Conservation (phyloP, 2,113 vertebrate species). For the Embiotoca jacksoni region DNA sequence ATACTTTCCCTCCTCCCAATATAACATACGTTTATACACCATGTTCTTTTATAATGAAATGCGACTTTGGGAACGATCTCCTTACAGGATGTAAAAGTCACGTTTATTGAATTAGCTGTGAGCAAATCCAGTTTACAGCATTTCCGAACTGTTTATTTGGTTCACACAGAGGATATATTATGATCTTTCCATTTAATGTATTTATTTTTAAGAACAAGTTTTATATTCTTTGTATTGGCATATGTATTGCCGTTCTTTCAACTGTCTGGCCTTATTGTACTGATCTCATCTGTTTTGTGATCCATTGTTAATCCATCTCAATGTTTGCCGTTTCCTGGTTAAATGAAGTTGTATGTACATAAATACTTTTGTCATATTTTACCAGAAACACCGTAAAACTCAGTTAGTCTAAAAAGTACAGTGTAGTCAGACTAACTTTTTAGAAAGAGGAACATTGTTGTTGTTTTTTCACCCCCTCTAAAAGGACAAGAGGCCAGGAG, state of each 20-base stretch:
- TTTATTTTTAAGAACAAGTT: neutral
- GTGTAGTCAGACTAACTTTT: neutral
- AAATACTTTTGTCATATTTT: neutral
- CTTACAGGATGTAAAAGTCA: fast-evolving
- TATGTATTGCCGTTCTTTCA: fast-evolving
- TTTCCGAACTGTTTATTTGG: neutral
- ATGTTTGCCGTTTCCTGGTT: neutral
- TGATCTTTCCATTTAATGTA: neutral
- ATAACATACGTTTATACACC: neutral
- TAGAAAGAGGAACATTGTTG: neutral
- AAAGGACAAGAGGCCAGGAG: neutral
- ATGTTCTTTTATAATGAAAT: neutral
- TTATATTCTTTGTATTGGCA: neutral
- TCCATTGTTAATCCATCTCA: neutral
- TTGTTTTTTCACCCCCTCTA: neutral
- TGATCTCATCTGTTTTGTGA: no score
- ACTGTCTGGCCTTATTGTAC: neutral
- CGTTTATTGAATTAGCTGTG: neutral
- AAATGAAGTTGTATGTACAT: neutral
- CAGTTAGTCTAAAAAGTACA: neutral
- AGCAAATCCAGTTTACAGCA: neutral
- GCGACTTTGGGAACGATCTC: neutral
- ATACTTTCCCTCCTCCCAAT: neutral
- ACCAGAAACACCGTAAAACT: neutral
- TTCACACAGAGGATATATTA: neutral